Percentiles rank a stretch among this genome's conserved stretches.
Evolutionary conservation across 2,888 invertebrate genomes (phyloP).

Genomic region (Calliphora vomitoria): DNA sequence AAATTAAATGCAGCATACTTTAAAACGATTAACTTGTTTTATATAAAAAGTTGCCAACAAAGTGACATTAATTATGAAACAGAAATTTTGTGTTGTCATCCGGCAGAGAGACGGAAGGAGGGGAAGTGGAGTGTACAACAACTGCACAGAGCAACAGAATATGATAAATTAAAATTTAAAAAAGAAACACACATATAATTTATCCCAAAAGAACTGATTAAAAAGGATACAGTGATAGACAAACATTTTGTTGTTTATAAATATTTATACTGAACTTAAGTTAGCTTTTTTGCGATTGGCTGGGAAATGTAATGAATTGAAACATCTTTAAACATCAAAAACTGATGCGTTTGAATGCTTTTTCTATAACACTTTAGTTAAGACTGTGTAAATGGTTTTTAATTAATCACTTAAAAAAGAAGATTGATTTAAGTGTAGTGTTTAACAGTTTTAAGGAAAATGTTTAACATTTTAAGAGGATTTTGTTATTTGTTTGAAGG

Average conservation of each 20-base stretch:
- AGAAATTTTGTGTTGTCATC: slow-evolving; percentile 57
- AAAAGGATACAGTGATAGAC: slow-evolving; percentile 34
- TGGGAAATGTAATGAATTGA: neutral
- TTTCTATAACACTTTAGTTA: neutral
- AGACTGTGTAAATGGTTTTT: too few relatives aligned
- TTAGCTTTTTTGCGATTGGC: neutral
- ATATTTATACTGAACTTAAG: neutral
- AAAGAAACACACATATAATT: neutral
- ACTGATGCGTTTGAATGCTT: neutral
- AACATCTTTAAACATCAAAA: neutral
- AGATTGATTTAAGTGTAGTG: too few relatives aligned
- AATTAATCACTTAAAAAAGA: too few relatives aligned
- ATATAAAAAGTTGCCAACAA: slow-evolving; percentile 52
- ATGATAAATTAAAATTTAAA: slow-evolving; percentile 48
- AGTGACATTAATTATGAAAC: slow-evolving; percentile 58
- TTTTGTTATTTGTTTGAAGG: too few relatives aligned
- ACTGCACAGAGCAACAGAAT: neutral
- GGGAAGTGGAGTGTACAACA: neutral
- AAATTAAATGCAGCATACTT: slow-evolving; percentile 69
- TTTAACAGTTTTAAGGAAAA: too few relatives aligned
- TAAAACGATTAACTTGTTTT: slow-evolving; percentile 68
- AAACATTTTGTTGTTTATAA: neutral
- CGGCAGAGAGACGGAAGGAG: neutral
- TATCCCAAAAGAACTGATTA: slow-evolving; percentile 17
- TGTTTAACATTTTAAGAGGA: too few relatives aligned